Evolutionary conservation across 2,797 vertebrate species (phyloP).

Genomic region (Anomalospiza imberbis): DNA sequence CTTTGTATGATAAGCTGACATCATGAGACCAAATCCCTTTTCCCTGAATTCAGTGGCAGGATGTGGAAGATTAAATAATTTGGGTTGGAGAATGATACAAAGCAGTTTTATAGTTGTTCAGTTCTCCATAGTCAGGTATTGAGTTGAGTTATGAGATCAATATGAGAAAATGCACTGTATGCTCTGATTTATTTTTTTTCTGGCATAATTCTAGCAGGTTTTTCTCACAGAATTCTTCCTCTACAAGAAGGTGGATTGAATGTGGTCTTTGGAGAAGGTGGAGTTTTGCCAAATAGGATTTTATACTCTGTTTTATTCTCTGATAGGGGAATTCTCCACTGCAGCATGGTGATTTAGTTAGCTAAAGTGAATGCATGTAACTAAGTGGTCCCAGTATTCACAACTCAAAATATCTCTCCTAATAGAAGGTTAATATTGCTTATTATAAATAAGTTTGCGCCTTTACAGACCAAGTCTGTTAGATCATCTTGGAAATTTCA

Average conservation of each 20-base stretch:
- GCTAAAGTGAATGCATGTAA: not conserved
- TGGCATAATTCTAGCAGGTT: not conserved
- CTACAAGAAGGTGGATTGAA: not conserved
- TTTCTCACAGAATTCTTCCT: not conserved
- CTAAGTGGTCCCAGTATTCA: not conserved
- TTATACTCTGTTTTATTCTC: not conserved
- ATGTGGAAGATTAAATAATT: not conserved
- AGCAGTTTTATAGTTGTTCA: not conserved
- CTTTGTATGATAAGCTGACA: not conserved
- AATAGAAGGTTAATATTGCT: not conserved
- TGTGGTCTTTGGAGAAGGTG: not conserved
- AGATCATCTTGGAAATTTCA: not conserved
- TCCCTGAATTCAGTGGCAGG: not conserved
- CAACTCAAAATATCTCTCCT: not conserved
- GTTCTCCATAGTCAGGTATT: not conserved
- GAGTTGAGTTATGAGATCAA: not conserved
- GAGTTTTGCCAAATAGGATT: not conserved
- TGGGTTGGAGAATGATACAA: not conserved
- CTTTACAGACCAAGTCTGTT: not conserved
- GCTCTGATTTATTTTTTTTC: not conserved
- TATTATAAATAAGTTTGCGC: not conserved
- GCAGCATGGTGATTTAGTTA: not conserved
- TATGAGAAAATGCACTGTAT: not conserved
- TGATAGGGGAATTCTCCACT: not conserved
- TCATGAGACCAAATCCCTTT: not conserved